Evolutionary conservation across 2,113 vertebrate genomes (phyloP), one percentile per base, ranked within the genome.

Genomic region (Kryptolebias marmoratus): DNA sequence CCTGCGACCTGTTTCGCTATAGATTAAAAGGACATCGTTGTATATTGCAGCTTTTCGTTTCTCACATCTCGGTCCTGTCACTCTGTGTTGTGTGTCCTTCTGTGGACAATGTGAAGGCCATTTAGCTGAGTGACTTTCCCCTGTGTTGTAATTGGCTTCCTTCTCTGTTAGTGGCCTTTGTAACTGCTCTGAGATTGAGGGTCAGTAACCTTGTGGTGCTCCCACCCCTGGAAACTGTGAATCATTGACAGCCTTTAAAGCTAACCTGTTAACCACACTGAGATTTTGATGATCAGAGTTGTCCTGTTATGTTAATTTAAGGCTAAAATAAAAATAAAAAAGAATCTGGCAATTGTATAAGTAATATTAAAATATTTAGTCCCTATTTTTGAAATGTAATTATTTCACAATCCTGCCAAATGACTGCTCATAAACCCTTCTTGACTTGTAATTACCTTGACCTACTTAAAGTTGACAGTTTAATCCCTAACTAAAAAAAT

Each of bases 81-180:
- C 56, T 27, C 0, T 39, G 39, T 66, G 83, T 75, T 66, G 50
- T 39, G 61, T 61, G 63, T 36, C 63, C 64, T 39, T 6, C 55
- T 60, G 30, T 71, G 72, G 76, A 72, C 47, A 75, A 86, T 77
- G 67, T 55, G 31, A 67, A 82, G 63, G 67, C 79, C 73, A 14
- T 84, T 90, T 83, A 68, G 70, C 71, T 31, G n/a, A 84, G 64
- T 52, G 81, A 80, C 75, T 77, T 70, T 76, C 71, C 45, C 13
- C 27, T 1, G 39, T 32, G 52, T 62, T 69, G 55, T 75, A 81
- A 89, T 80, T 66, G 67, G 57, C 50, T 61, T n/a, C 32, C 67
- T 65, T 55, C 58, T 56, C 64, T 66, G 31, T 50, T 44, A 0
- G 60, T 63, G 52, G 66, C 71, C 69, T 76, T 71, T 62, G 70